These are phyloP conservation scores for Momotus momota DNA, from an alignment of 2,797 vertebrate species.

Conservation along the genomic window DNA sequence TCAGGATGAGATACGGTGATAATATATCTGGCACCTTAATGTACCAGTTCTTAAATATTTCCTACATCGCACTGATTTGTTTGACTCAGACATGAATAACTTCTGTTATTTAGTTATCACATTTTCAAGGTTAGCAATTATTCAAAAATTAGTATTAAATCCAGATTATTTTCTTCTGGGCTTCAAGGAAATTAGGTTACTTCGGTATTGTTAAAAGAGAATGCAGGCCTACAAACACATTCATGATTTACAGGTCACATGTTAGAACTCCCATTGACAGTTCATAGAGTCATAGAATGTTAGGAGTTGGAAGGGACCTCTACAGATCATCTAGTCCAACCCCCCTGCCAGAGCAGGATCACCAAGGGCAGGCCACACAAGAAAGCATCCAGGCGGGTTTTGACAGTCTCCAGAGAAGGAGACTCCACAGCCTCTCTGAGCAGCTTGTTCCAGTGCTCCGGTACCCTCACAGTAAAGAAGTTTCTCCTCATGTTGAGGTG, in stretches of 20 bases:
- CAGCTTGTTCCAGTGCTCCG: too few relatives aligned
- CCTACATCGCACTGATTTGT: neutral
- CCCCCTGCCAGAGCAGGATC: too few relatives aligned
- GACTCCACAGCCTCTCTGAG: too few relatives aligned
- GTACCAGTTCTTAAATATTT: neutral
- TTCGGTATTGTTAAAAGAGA: neutral
- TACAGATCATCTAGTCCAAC: too few relatives aligned
- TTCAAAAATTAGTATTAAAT: neutral
- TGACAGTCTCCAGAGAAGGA: too few relatives aligned
- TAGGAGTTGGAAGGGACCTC: too few relatives aligned
- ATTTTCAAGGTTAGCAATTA: neutral
- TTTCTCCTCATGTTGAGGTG: too few relatives aligned
- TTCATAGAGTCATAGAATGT: too few relatives aligned
- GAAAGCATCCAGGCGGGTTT: too few relatives aligned
- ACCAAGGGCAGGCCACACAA: too few relatives aligned
- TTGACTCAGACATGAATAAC: neutral
- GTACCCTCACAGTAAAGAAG: too few relatives aligned
- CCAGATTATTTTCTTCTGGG: neutral
- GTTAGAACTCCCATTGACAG: neutral
- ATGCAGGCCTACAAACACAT: neutral
- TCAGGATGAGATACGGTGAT: neutral
- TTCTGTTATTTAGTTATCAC: neutral
- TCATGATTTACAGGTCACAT: neutral
- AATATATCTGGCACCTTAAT: neutral
- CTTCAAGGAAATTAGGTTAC: neutral